Evolutionary conservation across 2,888 invertebrate species (phyloP).

Genomic region (Chrysolina americana): DNA sequence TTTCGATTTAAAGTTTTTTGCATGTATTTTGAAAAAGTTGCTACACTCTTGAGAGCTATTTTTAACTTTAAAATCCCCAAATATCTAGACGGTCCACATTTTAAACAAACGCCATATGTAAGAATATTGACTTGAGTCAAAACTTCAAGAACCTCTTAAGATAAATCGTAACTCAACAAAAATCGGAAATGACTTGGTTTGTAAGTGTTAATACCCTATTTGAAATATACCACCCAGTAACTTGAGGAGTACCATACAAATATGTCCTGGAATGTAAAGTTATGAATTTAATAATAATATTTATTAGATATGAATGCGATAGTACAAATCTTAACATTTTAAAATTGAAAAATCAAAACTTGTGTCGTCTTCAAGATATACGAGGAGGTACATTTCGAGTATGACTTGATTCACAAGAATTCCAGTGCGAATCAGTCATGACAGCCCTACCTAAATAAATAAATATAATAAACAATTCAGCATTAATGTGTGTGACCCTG

Average conservation of each 20-base stretch:
- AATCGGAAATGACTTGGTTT: neutral
- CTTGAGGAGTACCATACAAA: neutral
- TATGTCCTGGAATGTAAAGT: too few relatives aligned
- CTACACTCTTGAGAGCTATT: too few relatives aligned
- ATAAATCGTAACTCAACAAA: neutral
- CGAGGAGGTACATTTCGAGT: neutral
- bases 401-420: neutral
- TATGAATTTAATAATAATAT: too few relatives aligned
- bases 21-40: too few relatives aligned
- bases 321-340: too few relatives aligned
- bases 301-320: too few relatives aligned
- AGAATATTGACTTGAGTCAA: neutral
- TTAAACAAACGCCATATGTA: neutral
- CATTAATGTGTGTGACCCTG: constrained; percentile 46
- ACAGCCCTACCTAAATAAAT: constrained; percentile 14
- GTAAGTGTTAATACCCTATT: constrained; percentile 6
- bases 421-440: neutral
- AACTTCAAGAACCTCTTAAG: neutral
- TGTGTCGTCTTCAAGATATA: neutral
- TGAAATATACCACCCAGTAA: neutral
- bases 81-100: neutral
- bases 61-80: too few relatives aligned
- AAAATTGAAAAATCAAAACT: too few relatives aligned
- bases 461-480: constrained; percentile 44
- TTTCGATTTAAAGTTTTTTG: too few relatives aligned